Base-by-base conservation (phyloP, 1,140 invertebrate genomes). In the Ladona fulva region DNA sequence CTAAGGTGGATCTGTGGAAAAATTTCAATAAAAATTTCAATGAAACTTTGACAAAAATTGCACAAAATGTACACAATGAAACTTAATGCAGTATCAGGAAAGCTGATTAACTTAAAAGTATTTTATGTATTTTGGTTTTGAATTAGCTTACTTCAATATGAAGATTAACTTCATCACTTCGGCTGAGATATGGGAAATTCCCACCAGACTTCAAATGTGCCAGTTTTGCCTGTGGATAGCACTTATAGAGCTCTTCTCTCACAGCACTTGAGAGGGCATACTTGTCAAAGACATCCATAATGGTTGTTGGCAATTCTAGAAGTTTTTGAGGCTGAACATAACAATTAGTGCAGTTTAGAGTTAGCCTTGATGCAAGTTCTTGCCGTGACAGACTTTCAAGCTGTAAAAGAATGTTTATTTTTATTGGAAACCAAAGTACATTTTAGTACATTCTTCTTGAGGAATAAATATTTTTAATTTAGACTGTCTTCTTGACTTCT, bases 251-350 rank as follows among this genome's bases (percentile, higher is more conserved):
- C 81, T 95, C 93, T 83, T 96, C 94, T 79, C 92, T 85, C 0
- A 92, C 94, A 74, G 81, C 42, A 79, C 88, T 89, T 77, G 93
- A 94, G 42, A 97, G 84, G 6, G 95, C 95, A 84, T 92, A 93
- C 79, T 95, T 92, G 87, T 97, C 95, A 88, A 95, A 97, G 0
- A 97, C 95, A 86, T 97, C 94, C 82, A 97, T 90, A 74, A 97
- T 90, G 5, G 94, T 97, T 0, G 96, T 88, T 25, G 91, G 89
- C 29, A 96, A 82, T 75, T 90, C 82, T 59, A 85, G 85, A 8
- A 95, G 84, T 83, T 91, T 90, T 78, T 94, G 91, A 44, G 94
- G 92, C 82, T 95, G 90, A 11, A 97, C 91, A 82, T 94, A 94
- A 80, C 89, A 91, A 80, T 90, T 92, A 78, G 91, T 89, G 84